Percentiles rank a stretch among this genome's conserved stretches.
Evolutionary conservation across 2,888 invertebrate genomes (phyloP).

Genomic region (Gortyna flavago): DNA sequence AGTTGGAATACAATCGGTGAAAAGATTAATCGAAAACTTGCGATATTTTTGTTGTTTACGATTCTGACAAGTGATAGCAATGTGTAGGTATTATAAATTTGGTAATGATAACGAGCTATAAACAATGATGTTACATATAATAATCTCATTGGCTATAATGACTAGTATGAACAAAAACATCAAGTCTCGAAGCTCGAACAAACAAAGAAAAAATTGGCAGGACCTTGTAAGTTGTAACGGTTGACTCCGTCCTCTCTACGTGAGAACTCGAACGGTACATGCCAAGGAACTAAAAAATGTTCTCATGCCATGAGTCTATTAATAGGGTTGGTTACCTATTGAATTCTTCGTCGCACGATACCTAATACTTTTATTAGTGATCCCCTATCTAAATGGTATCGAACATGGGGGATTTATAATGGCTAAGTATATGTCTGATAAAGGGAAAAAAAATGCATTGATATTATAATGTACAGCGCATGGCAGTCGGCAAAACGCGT

Average conservation of each 20-base stretch:
- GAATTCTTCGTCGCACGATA: constrained; percentile 38
- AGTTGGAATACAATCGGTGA: constrained; percentile 18
- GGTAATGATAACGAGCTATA: constrained; percentile 5
- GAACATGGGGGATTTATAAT: constrained; percentile 34
- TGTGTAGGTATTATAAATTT: constrained; percentile 29
- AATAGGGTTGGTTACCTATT: constrained; percentile 52
- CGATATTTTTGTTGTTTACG: constrained; percentile 31
- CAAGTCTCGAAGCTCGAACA: background rate
- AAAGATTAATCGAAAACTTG: constrained; percentile 14
- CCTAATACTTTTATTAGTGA: constrained; percentile 33
- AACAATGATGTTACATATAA: too few species aligned
- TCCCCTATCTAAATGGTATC: constrained; percentile 42
- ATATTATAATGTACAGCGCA: constrained; percentile 42
- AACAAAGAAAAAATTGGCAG: constrained; percentile 27
- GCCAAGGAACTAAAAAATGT: constrained; percentile 53
- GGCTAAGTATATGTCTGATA: constrained; percentile 8
- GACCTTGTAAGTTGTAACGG: constrained; percentile 38
- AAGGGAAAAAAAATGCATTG: constrained; percentile 47
- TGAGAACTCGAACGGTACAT: constrained; percentile 52
- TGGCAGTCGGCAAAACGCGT: constrained; percentile 30
- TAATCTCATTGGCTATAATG: too few species aligned
- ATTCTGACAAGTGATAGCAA: constrained; percentile 30
- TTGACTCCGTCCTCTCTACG: constrained; percentile 46
- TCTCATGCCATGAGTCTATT: constrained; percentile 58
- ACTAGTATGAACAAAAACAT: constrained; percentile 11